phyloP scores from a whole-genome alignment of 1,140 invertebrate genomes.

The Drosophila setifemur region DNA sequence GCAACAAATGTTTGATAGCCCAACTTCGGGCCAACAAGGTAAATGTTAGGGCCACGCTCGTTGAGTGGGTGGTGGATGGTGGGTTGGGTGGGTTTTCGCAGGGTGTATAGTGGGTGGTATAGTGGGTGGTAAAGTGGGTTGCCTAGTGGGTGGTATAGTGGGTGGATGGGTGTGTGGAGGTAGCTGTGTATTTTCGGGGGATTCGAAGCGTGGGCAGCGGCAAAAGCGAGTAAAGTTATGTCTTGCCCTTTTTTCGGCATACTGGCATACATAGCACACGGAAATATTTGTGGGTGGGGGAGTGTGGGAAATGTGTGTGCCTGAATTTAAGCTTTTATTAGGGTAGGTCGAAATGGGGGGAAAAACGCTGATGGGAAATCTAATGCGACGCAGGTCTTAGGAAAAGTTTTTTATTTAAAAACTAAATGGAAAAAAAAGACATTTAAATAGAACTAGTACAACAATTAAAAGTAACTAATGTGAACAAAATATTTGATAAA shows the following conservation, averaged over 20 bases:
- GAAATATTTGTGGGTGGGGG: slow-evolving; percentile 11
- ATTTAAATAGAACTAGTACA: no score
- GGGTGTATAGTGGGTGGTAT: not conserved
- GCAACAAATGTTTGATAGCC: slow-evolving; percentile 64
- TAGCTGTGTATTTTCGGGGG: no score
- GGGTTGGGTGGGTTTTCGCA: slow-evolving; percentile 17
- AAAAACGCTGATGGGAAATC: no score
- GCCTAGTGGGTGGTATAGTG: not conserved
- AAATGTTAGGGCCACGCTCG: slow-evolving; percentile 32
- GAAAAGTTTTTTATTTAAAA: no score
- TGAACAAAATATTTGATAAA: no score
- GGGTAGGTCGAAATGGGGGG: not conserved
- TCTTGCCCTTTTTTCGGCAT: slow-evolving; percentile 57
- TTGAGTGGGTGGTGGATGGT: slow-evolving; percentile 1
- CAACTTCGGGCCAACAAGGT: slow-evolving; percentile 45
- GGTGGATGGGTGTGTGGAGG: slow-evolving; percentile 37
- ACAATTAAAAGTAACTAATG: no score
- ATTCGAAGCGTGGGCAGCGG: slow-evolving; percentile 25
- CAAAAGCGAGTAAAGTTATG: slow-evolving; percentile 58
- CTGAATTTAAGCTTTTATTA: slow-evolving; percentile 11
- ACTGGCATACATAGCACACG: slow-evolving; percentile 63
- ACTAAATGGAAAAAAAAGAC: not conserved
- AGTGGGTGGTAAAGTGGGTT: not conserved
- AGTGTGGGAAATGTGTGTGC: slow-evolving; percentile 26
- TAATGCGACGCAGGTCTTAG: not conserved